phyloP scores from a whole-genome alignment of 2,113 vertebrate species.

The Mohoua ochrocephala region DNA sequence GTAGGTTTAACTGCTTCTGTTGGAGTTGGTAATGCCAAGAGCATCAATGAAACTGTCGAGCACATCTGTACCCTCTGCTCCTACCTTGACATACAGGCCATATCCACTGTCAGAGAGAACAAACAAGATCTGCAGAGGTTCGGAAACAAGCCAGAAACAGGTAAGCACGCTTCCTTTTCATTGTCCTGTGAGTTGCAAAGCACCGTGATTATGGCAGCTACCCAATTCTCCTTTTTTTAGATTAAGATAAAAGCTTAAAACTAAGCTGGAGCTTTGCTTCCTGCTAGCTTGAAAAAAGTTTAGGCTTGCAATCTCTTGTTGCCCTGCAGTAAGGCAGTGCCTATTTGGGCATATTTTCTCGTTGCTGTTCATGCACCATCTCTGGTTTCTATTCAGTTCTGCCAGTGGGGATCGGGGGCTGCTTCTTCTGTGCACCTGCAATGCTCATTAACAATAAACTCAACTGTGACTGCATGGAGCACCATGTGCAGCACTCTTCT shows the following conservation, averaged over 20 bases:
- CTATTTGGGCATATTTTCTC: neutral
- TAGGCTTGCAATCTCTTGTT: neutral
- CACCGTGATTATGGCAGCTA: neutral
- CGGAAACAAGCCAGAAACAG: conserved; percentile 69
- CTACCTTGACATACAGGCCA: conserved; percentile 68
- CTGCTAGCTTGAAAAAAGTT: neutral
- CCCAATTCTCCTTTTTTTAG: neutral
- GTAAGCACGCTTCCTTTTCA: conserved; percentile 14
- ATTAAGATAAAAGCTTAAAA: neutral
- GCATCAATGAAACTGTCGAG: neutral
- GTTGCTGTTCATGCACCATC: neutral
- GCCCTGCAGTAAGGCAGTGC: neutral
- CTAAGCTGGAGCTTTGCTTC: neutral
- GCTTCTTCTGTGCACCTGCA: neutral
- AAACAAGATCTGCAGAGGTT: conserved; percentile 65
- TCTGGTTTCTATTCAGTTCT: neutral
- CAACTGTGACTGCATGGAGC: neutral
- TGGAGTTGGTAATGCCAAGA: conserved; percentile 72
- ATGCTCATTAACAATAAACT: neutral
- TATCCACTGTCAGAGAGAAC: conserved; percentile 75
- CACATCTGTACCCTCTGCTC: conserved; percentile 77
- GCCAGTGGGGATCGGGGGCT: neutral
- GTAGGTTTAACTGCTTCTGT: conserved; percentile 80
- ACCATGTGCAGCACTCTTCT: neutral
- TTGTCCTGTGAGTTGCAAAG: neutral